Evolutionary conservation across 1,140 invertebrate genomes (phyloP).

Genomic region (Spodoptera litura): DNA sequence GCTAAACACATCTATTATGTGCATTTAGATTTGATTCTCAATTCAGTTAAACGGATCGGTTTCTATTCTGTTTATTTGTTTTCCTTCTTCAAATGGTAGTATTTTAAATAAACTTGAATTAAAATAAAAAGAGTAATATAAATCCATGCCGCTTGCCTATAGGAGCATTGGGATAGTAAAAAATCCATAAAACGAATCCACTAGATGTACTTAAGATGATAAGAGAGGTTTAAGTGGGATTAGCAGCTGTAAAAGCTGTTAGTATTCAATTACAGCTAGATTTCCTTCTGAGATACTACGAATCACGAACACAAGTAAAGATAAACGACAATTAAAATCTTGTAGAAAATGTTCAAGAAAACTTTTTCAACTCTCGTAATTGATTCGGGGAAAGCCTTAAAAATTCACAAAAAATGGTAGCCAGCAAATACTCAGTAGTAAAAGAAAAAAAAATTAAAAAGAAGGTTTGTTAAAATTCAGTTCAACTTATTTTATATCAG

Average conservation of each 20-base stretch:
- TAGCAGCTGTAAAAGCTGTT: constrained; percentile 19
- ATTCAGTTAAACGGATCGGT: neutral
- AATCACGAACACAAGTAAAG: neutral
- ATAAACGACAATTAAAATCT: neutral
- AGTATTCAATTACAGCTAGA: constrained; percentile 23
- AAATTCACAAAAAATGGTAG: neutral
- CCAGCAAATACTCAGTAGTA: neutral
- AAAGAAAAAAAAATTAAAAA: neutral
- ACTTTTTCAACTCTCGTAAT: neutral
- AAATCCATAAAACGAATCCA: neutral
- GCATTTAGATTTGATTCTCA: constrained; percentile 13
- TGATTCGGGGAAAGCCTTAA: neutral
- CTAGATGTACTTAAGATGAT: constrained; percentile 16
- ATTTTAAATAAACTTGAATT: neutral
- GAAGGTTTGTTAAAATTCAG: neutral
- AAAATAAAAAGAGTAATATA: neutral
- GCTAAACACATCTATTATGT: constrained; percentile 12
- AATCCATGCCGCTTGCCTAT: neutral
- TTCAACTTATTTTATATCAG: neutral
- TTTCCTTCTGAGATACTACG: constrained; percentile 1
- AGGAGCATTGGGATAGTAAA: neutral
- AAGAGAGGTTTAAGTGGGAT: neutral
- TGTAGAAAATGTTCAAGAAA: neutral
- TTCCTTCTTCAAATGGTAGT: too few relatives aligned
- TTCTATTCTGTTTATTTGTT: neutral